Base-by-base conservation (phyloP, 2,113 vertebrate genomes). In the Antidorcas marsupialis region DNA sequence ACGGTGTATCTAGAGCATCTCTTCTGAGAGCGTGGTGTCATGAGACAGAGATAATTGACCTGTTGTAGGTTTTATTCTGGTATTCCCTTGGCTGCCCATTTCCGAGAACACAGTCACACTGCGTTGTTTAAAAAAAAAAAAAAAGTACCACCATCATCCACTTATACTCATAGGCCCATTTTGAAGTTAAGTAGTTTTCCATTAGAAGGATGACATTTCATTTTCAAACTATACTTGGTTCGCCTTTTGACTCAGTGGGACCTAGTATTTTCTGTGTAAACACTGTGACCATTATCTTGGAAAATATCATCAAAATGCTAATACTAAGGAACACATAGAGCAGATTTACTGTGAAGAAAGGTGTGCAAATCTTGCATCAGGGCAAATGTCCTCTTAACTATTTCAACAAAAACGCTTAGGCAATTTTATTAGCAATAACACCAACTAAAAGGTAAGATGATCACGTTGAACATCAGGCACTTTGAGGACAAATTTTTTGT, bases 81-180 rank as follows among this genome's bases (percentile, higher is more conserved):
- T 97, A 96, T 96, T 98, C 96, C 98, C 98, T 81, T 27, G 91
- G 95, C 91, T 91, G 47, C 85, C 30, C 88, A 97, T 96, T 98
- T 98, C 97, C 21, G 45, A 97, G 98, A 98, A 98, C 43, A 94
- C 33, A 47, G 39, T 57, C 43, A 3, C 36, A 71, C 87, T 81
- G 14, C 71, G 76, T 87, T 12, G 1, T 94, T 96, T 9, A 60
- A 89, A 96, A 81, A 74, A 76, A 30, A 3, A 62, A 59, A 52
- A 13, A 16, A 52, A 52, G 11, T 36, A 89, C 47, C 64, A 91
- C 67, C 47, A 62, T 43, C 23, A 21, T 74, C 79, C 21, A 19
- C 33, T 93, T 0, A 1, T 23, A 19, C 33, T 93, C 0, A 1
- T 23, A 76, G 86, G 45, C 78, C 47, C 2, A 19, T 81, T 88